phyloP scores from a whole-genome alignment of 2,888 invertebrate genomes.

The Alcis repandata region DNA sequence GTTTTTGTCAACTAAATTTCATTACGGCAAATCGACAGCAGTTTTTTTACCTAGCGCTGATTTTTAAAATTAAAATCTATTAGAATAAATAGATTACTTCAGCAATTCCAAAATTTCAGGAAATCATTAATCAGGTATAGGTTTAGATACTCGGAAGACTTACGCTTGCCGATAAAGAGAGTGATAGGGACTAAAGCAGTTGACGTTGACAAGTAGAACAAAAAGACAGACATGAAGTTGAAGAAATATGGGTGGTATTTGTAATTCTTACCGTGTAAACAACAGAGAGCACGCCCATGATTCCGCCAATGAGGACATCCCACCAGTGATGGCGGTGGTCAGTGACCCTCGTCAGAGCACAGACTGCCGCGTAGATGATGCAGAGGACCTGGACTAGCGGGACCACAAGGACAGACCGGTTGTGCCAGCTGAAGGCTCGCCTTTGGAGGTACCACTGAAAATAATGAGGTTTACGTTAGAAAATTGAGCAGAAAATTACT shows the following conservation, averaged over 20 bases:
- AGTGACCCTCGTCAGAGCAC: conserved; percentile 89
- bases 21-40: too few relatives aligned
- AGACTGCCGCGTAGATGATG: conserved; percentile 88
- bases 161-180: too few relatives aligned
- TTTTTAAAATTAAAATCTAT: too few relatives aligned
- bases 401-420: conserved; percentile 82
- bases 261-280: conserved; percentile 85
- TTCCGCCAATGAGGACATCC: conserved; percentile 90
- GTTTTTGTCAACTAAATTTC: too few relatives aligned
- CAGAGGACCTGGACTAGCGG: conserved; percentile 88
- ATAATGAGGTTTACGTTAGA: background rate
- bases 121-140: too few relatives aligned
- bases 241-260: background rate
- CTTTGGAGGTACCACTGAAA: conserved; percentile 90
- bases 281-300: conserved; percentile 86
- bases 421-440: conserved; percentile 81
- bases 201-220: background rate
- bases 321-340: conserved; percentile 93
- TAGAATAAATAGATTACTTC: too few relatives aligned
- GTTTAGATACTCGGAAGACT: too few relatives aligned
- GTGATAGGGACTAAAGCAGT: too few relatives aligned
- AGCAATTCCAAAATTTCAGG: too few relatives aligned
- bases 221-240: background rate
- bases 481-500: background rate
- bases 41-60: too few relatives aligned